Evolutionary conservation across 2,797 vertebrate species (phyloP).

Genomic region (Tadarida brasiliensis): DNA sequence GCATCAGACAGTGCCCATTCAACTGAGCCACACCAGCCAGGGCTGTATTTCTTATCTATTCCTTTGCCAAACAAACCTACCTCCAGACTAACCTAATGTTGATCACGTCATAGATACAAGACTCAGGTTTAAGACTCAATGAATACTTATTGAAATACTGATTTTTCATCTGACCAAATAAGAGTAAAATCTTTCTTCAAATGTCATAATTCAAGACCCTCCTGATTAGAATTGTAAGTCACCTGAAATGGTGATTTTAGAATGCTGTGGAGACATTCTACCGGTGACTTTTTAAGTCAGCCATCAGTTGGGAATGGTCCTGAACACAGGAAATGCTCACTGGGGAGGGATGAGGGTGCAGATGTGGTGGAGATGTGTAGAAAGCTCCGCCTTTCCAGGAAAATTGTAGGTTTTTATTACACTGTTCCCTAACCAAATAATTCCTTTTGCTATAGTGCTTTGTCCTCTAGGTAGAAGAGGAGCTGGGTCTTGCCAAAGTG

Average conservation of each 20-base stretch:
- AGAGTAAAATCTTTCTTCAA: not conserved
- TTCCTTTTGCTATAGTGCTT: not conserved
- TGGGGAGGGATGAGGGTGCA: not conserved
- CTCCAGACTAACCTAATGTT: not conserved
- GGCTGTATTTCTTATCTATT: not conserved
- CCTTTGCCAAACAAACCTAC: not conserved
- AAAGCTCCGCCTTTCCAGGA: not conserved
- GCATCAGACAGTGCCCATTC: no score
- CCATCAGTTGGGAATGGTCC: not conserved
- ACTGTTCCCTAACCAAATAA: not conserved
- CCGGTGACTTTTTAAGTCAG: not conserved
- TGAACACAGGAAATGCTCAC: not conserved
- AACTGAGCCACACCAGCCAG: no score
- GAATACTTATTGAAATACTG: not conserved
- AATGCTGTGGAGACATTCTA: not conserved
- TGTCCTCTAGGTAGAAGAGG: not conserved
- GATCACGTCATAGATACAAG: not conserved
- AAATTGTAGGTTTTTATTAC: not conserved
- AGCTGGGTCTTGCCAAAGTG: not conserved
- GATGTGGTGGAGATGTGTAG: not conserved
- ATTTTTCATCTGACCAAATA: not conserved
- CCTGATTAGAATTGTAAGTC: not conserved
- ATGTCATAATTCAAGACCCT: constrained; percentile 7
- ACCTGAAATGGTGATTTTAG: not conserved
- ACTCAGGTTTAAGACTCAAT: not conserved